A percentile compares a stretch with the other conserved stretches of the same genome.
Conservation (phyloP, 2,113 vertebrate species). For the Rattus rattus region DNA sequence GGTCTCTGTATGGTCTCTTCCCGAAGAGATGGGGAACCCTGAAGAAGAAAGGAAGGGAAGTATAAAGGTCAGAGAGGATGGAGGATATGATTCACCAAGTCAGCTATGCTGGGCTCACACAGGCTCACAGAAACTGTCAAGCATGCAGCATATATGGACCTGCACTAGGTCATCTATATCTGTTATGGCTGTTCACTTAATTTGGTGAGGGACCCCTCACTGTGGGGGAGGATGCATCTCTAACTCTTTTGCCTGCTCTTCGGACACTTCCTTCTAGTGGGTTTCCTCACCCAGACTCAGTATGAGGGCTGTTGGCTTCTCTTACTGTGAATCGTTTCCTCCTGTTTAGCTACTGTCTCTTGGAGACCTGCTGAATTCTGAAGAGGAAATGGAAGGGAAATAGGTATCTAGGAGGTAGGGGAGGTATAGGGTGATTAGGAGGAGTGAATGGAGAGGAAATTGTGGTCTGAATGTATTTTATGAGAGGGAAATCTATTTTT, state of each 20-base stretch:
- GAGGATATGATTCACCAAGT: too few species aligned
- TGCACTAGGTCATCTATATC: background rate
- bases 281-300: background rate
- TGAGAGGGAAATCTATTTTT: background rate
- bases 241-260: background rate
- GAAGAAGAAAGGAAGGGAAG: background rate
- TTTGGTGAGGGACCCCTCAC: background rate
- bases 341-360: background rate
- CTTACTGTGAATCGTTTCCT: background rate
- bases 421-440: background rate
- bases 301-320: background rate
- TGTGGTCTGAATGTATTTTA: background rate
- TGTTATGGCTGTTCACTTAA: background rate
- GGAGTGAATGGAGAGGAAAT: background rate
- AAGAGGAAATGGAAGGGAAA: background rate
- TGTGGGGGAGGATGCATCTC: background rate
- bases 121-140: background rate
- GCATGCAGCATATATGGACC: background rate
- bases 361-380: background rate
- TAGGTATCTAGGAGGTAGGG: background rate
- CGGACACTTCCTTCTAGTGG: background rate
- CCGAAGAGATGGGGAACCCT: too few species aligned
- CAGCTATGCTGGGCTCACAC: background rate
- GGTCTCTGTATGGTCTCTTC: too few species aligned
- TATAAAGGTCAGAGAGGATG: background rate